These are phyloP conservation scores for Copsychus sechellarum DNA, from an alignment of 2,113 vertebrate species.

Conservation along the genomic window DNA sequence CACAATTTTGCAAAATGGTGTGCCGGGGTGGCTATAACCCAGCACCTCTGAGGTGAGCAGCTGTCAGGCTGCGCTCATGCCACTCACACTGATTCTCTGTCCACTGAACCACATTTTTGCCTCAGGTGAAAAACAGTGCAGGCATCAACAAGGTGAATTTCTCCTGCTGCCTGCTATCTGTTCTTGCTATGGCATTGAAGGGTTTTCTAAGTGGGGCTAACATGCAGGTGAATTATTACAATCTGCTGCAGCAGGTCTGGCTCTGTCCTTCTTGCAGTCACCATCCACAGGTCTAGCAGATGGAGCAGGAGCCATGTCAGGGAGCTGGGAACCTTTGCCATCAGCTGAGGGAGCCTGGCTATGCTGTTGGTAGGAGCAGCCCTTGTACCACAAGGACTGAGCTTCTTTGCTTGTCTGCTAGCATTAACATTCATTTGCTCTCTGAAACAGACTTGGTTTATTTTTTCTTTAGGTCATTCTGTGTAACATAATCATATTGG, in stretches of 20 bases:
- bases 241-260: neutral
- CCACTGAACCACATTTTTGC: neutral
- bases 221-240: neutral
- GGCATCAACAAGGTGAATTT: neutral
- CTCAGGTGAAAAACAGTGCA: neutral
- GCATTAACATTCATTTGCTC: conserved; percentile 29
- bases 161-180: neutral
- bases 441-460: neutral
- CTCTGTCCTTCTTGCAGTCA: accelerated
- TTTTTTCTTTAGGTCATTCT: conserved; percentile 32
- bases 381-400: neutral
- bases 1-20: neutral
- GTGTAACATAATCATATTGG: conserved; percentile 72
- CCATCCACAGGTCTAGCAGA: neutral
- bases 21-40: neutral
- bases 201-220: neutral
- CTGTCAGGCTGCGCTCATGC: accelerated
- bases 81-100: neutral
- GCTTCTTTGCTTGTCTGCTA: neutral
- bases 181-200: neutral
- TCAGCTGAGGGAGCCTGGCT: neutral
- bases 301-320: neutral
- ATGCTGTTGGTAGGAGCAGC: neutral
- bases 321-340: neutral
- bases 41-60: neutral